phyloP scores from a whole-genome alignment of 2,888 invertebrate genomes.

The Rotaria macrura region DNA sequence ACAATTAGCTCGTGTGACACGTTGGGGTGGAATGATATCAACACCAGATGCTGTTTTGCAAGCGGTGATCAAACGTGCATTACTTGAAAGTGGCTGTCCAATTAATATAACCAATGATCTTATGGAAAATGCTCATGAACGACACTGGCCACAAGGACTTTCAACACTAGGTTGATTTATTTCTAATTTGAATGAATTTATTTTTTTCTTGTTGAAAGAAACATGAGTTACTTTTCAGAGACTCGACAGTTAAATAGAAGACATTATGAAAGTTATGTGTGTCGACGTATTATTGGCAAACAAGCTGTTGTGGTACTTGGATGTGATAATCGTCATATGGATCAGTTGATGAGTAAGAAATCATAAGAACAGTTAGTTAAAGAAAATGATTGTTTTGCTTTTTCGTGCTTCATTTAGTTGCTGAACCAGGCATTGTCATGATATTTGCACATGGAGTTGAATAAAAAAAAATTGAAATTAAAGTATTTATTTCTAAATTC shows the following conservation, averaged over 20 bases:
- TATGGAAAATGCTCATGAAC: conserved; percentile 92
- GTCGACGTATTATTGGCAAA: conserved; percentile 69
- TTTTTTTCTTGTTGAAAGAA: too few species aligned
- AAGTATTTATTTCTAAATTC: neutral
- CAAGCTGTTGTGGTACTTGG: conserved; percentile 86
- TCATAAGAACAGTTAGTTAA: conserved; percentile 41
- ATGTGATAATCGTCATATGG: conserved; percentile 86
- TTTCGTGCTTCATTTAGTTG: conserved; percentile 66
- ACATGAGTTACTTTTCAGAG: conserved; percentile 56
- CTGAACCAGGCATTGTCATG: conserved; percentile 90
- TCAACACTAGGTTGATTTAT: conserved; percentile 53
- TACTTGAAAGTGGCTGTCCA: conserved; percentile 86
- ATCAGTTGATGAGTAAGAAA: neutral
- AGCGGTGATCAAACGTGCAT: conserved; percentile 81
- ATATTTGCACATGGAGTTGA: conserved; percentile 90
- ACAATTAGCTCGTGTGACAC: conserved; percentile 62
- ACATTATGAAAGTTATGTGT: conserved; percentile 83
- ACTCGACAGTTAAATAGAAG: conserved; percentile 83
- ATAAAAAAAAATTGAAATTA: conserved; percentile 38
- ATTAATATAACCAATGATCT: conserved; percentile 80
- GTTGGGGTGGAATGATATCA: conserved; percentile 97
- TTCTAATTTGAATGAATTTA: neutral
- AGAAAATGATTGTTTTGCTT: conserved; percentile 50
- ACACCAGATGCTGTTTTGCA: conserved; percentile 80
- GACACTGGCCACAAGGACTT: conserved; percentile 83